Percentiles rank a stretch among this genome's conserved stretches.
These are phyloP conservation scores for Alethe castanea DNA, from an alignment of 2,113 vertebrate genomes.

Conservation along the genomic window DNA sequence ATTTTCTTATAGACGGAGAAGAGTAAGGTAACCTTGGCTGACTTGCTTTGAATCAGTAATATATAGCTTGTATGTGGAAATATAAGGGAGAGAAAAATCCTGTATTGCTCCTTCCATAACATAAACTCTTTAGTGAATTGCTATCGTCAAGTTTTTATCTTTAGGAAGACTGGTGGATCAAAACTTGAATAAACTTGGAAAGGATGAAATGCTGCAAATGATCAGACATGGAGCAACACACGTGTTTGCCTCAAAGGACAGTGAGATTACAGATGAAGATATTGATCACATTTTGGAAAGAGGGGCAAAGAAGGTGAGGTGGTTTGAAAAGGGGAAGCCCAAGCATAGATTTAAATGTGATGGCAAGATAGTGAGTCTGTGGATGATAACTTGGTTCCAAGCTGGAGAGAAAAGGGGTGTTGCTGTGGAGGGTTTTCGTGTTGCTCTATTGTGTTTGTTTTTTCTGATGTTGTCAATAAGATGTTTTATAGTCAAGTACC, in stretches of 20 bases:
- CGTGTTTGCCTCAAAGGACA: slow-evolving; percentile 96
- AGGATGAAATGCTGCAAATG: slow-evolving; percentile 99
- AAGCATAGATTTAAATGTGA: background rate
- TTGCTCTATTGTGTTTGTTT: background rate
- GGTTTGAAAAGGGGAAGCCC: background rate
- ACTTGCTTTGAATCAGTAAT: background rate
- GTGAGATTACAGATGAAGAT: slow-evolving; percentile 97
- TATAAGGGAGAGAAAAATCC: background rate
- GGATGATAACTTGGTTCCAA: background rate
- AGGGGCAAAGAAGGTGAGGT: slow-evolving; percentile 90
- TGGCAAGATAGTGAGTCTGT: background rate
- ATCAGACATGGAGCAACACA: slow-evolving; percentile 97
- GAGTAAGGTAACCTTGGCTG: background rate
- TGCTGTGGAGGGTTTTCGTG: background rate
- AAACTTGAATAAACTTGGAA: slow-evolving; percentile 93
- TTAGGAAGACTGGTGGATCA: slow-evolving; percentile 94
- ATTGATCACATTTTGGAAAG: slow-evolving; percentile 93
- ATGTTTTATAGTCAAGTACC: background rate
- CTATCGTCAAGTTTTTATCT: background rate
- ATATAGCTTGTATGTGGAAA: background rate
- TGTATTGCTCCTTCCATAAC: accelerated
- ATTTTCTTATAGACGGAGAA: background rate
- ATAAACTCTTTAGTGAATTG: background rate
- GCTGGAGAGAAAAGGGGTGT: background rate
- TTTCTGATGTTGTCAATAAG: background rate